Evolutionary conservation across 2,888 invertebrate genomes (phyloP), one percentile per base, ranked within the genome.

Genomic region (Uloborus plumipes): DNA sequence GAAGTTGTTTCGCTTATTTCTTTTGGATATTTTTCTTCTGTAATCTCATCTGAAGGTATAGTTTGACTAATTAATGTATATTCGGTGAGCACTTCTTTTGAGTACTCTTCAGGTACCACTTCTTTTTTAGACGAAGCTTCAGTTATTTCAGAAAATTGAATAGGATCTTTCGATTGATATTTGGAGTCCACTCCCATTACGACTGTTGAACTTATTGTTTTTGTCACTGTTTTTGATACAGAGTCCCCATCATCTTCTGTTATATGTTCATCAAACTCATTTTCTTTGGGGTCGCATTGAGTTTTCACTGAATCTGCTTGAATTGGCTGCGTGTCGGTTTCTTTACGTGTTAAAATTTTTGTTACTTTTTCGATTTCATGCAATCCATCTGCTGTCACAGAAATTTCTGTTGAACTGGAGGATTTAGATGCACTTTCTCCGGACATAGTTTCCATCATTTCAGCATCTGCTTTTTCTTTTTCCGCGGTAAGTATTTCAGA

Each of bases 401-500:
- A 1, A 18, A 6, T 20, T 20, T n/a, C 11, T 59, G 20, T 20
- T 20, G 14, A 14, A 6, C 7, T 59, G 4, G 26, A 26, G 26
- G 26, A 26, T 26, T 26, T 26, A 26, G 26, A 26, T 26, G 59
- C 22, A 13, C 22, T 26, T 59, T 20, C 20, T 59, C 22, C 20
- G 3, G 18, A 13, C 20, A 13, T 20, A 15, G 2, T 18, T 59
- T 18, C 59, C n/a, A 2, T 20, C 22, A 59, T 20, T 20, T 59
- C 20, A 1, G 4, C 1, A 2, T n/a, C 22, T 59, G 16, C 59
- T 1, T 20, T 26, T 7, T 59, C 59, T 13, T n/a, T 14, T n/a
- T 62, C 62, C 14, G 62, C 62, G 18, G 14, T n/a, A 55, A n/a
- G 59, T 20, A 22, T 26, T 20, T 59, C 59, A 11, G 62, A 62